Percentiles rank a stretch among this genome's conserved stretches.
phyloP scores from a whole-genome alignment of 2,888 invertebrate genomes.

The Stenotaenia linearis region DNA sequence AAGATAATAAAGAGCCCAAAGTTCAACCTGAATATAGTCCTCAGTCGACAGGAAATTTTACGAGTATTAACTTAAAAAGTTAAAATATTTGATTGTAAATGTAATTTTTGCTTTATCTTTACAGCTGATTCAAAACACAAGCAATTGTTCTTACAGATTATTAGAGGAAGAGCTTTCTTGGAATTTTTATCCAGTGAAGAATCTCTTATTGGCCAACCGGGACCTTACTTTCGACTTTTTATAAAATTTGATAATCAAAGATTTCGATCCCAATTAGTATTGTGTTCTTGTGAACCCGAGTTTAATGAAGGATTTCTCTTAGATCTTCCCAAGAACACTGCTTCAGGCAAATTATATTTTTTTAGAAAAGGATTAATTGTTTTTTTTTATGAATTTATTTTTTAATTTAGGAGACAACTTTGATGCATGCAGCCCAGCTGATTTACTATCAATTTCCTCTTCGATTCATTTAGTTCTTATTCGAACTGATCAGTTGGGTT shows the following conservation, averaged over 20 bases:
- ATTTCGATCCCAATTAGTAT: constrained; percentile 6
- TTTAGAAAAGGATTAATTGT: background rate
- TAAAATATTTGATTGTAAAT: background rate
- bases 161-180: constrained; percentile 24
- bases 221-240: background rate
- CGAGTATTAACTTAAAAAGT: background rate
- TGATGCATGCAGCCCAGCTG: background rate
- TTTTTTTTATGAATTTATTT: no score
- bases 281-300: constrained; percentile 29
- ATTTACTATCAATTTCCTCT: constrained; percentile 11
- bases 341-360: background rate
- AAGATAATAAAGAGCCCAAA: background rate
- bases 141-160: constrained; percentile 27
- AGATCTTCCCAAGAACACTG: background rate
- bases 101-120: background rate
- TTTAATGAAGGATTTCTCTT: constrained; percentile 31
- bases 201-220: background rate
- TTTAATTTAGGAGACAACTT: background rate
- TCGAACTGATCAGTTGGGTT: background rate
- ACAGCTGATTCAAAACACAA: background rate
- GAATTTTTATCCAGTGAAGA: background rate
- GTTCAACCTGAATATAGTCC: background rate
- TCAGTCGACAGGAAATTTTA: background rate
- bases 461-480: constrained; percentile 31
- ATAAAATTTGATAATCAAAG: constrained; percentile 26